A percentile compares a stretch with the other conserved stretches of the same genome.
Conservation (phyloP, 2,797 vertebrate species). For the Ispidina lecontei region DNA sequence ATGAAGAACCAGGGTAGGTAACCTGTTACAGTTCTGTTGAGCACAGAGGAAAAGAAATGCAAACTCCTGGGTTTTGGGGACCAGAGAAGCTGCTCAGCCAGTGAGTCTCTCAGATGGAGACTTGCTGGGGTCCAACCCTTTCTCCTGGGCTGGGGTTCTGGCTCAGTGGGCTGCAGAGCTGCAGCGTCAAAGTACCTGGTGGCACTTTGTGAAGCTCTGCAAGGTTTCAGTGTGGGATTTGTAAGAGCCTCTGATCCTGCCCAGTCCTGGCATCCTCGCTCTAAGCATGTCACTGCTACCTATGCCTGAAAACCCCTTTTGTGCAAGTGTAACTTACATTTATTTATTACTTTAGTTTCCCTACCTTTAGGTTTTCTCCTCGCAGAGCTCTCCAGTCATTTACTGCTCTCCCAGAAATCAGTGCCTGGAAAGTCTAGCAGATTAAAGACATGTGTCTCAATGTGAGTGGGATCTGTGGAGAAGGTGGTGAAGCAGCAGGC, state of each 20-base stretch:
- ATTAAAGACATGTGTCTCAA: not conserved
- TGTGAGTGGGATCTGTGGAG: not conserved
- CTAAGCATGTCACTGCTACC: not conserved
- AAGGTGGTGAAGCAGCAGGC: not conserved
- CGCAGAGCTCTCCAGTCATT: not conserved
- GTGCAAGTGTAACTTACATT: not conserved
- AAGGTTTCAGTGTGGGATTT: not conserved
- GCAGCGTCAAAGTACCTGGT: not conserved
- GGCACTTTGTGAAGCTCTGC: accelerated
- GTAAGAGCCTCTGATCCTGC: not conserved
- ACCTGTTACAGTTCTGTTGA: not conserved
- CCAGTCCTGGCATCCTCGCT: not conserved
- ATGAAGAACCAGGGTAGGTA: not conserved
- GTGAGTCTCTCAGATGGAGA: not conserved
- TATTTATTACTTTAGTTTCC: not conserved
- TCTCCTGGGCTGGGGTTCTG: accelerated
- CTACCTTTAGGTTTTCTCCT: not conserved
- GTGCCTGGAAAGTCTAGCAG: not conserved
- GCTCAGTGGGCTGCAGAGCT: accelerated
- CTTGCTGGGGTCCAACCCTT: not conserved
- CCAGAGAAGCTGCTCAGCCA: not conserved
- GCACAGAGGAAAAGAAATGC: not conserved
- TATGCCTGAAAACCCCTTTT: not conserved
- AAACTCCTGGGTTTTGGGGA: too few relatives aligned
- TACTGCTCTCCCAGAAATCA: not conserved